These are phyloP conservation scores for Falco biarmicus DNA, from an alignment of 2,797 vertebrate species.

Conservation along the genomic window DNA sequence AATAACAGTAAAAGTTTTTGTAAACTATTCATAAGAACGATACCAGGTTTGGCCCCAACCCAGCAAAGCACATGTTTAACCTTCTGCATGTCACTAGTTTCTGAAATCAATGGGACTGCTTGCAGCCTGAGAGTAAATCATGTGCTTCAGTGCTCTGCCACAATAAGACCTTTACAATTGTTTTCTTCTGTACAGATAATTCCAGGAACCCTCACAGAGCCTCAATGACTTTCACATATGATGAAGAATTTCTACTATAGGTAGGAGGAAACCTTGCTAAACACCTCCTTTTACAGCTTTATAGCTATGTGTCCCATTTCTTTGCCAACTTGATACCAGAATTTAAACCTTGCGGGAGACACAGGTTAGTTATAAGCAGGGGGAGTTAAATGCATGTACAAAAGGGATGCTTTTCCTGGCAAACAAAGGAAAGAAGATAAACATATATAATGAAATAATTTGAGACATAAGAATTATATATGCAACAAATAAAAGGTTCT, in stretches of 20 bases:
- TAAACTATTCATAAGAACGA: not conserved
- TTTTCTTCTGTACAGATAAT: slow-evolving; percentile 58
- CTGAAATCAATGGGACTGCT: slow-evolving; percentile 57
- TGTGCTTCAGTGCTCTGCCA: slow-evolving; percentile 54
- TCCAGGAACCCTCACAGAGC: slow-evolving; percentile 25
- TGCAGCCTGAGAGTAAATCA: slow-evolving; percentile 56
- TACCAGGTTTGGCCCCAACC: not conserved
- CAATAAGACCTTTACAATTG: slow-evolving; percentile 58
- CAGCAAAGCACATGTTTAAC: slow-evolving; percentile 65
- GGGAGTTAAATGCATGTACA: not conserved
- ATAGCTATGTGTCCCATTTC: not conserved
- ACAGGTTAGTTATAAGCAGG: not conserved
- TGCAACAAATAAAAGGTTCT: not conserved
- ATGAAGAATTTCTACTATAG: not conserved
- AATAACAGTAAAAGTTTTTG: not conserved
- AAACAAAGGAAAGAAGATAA: not conserved
- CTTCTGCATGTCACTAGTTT: slow-evolving; percentile 58
- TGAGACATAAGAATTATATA: not conserved
- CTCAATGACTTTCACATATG: slow-evolving; percentile 13
- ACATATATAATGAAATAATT: not conserved
- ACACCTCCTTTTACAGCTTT: not conserved
- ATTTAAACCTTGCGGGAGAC: not conserved
- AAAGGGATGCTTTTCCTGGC: not conserved
- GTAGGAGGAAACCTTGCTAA: slow-evolving; percentile 26
- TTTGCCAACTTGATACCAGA: not conserved